Percentiles rank a stretch among this genome's conserved stretches.
These are phyloP conservation scores for Alectoris magna DNA, from an alignment of 2,797 vertebrate genomes.

Conservation along the genomic window DNA sequence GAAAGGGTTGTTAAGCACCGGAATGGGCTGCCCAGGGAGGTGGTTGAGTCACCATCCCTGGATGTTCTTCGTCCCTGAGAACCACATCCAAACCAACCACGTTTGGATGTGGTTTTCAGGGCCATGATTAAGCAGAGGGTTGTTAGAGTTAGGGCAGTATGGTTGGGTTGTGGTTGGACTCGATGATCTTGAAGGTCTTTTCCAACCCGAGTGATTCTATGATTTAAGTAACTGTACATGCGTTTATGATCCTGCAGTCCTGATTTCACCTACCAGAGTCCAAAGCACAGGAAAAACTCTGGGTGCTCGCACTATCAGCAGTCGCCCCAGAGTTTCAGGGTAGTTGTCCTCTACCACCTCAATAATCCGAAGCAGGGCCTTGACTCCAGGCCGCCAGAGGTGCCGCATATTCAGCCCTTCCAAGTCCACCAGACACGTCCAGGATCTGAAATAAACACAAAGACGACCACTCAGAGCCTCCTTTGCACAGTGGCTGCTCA, in stretches of 20 bases:
- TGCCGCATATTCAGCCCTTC: conserved; percentile 96
- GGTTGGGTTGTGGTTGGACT: too few species aligned
- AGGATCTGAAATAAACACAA: conserved; percentile 80
- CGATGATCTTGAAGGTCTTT: too few species aligned
- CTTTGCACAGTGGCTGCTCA: background rate
- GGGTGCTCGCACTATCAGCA: conserved; percentile 92
- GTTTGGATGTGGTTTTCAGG: too few species aligned
- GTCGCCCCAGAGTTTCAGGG: conserved; percentile 91
- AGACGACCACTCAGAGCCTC: background rate
- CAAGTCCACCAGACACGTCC: conserved; percentile 94
- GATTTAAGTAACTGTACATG: background rate
- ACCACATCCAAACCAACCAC: too few species aligned
- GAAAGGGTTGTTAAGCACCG: too few species aligned
- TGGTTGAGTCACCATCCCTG: too few species aligned
- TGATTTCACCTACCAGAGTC: conserved; percentile 88
- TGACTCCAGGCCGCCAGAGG: conserved; percentile 93
- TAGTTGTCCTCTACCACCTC: conserved; percentile 95
- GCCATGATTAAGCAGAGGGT: too few species aligned
- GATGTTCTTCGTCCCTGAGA: too few species aligned
- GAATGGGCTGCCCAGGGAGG: too few species aligned
- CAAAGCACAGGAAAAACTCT: conserved; percentile 94
- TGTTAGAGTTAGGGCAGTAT: too few species aligned
- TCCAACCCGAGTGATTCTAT: background rate
- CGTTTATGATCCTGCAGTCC: background rate
- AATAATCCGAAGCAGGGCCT: conserved; percentile 91